phyloP scores from a whole-genome alignment of 1,140 invertebrate species.

The Ips nitidus region DNA sequence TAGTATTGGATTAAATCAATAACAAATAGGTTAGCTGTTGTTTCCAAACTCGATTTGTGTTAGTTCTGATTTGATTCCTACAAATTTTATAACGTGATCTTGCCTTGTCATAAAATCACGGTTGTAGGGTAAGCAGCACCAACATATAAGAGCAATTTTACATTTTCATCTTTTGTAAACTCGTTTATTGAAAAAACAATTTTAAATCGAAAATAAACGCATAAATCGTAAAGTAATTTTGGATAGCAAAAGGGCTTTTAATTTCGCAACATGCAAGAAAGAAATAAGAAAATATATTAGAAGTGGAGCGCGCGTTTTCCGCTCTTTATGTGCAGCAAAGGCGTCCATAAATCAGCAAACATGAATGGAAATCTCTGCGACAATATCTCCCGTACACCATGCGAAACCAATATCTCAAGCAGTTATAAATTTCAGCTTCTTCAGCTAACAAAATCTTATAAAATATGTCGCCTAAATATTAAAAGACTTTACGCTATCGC shows the following conservation, averaged over 20 bases:
- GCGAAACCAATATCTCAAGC: slow-evolving; percentile 18
- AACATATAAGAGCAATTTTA: too few species aligned
- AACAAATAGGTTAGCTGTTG: too few species aligned
- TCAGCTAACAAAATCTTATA: not conserved
- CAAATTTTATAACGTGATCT: too few species aligned
- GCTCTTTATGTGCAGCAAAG: not conserved
- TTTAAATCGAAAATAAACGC: not conserved
- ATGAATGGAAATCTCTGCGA: slow-evolving; percentile 17
- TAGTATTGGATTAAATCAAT: too few species aligned
- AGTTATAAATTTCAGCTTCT: slow-evolving; percentile 21
- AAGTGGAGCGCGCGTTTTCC: not conserved
- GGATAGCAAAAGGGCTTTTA: not conserved
- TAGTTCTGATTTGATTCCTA: too few species aligned
- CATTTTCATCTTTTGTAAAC: too few species aligned
- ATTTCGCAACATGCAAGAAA: slow-evolving; percentile 2
- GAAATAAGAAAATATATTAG: slow-evolving; percentile 7
- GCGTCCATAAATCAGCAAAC: slow-evolving; percentile 19
- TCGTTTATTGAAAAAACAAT: too few species aligned
- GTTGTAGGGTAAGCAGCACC: too few species aligned
- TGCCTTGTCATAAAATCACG: too few species aligned
- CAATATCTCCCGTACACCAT: slow-evolving; percentile 19
- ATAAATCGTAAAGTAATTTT: slow-evolving; percentile 15
- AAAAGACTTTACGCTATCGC: slow-evolving; percentile 6
- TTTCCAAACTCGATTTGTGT: too few species aligned
- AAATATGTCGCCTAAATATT: slow-evolving; percentile 12